phyloP scores from a whole-genome alignment of 2,113 vertebrate genomes.

The Aphyosemion australe region DNA sequence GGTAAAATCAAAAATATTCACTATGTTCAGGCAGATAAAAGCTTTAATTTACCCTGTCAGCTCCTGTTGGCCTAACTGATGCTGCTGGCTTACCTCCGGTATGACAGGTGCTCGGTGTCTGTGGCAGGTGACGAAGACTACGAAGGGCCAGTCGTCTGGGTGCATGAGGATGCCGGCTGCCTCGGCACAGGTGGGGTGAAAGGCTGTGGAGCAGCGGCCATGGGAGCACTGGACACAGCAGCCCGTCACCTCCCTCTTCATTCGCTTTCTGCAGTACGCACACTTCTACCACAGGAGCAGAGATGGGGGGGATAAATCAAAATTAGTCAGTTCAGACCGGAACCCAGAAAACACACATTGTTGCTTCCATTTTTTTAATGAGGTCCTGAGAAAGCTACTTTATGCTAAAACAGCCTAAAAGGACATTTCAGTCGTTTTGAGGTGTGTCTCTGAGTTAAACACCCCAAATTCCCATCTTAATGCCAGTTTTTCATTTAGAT shows the following conservation, averaged over 20 bases:
- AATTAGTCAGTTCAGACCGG: background rate
- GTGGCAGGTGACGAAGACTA: constrained; percentile 95
- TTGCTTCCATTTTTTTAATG: too few species aligned
- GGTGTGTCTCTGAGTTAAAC: too few species aligned
- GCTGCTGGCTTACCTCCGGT: constrained; percentile 82
- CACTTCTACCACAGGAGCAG: constrained; percentile 85
- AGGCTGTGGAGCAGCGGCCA: constrained; percentile 95
- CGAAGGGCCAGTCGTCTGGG: constrained; percentile 96
- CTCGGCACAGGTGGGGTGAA: constrained; percentile 95
- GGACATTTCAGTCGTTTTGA: too few species aligned
- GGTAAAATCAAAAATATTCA: too few species aligned
- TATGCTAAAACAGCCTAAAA: too few species aligned
- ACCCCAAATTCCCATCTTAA: too few species aligned
- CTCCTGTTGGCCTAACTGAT: too few species aligned
- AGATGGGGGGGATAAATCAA: background rate
- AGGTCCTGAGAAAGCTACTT: too few species aligned
- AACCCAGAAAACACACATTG: too few species aligned
- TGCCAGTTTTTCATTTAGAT: too few species aligned
- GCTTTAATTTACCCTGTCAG: too few species aligned
- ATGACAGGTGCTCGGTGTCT: constrained; percentile 85
- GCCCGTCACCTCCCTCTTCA: constrained; percentile 85
- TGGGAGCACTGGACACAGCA: constrained; percentile 98
- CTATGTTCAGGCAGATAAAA: too few species aligned
- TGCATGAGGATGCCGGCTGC: constrained; percentile 96
- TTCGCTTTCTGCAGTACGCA: constrained; percentile 91